Base-by-base conservation (phyloP, 1,140 invertebrate species). In the Pararge aegeria region DNA sequence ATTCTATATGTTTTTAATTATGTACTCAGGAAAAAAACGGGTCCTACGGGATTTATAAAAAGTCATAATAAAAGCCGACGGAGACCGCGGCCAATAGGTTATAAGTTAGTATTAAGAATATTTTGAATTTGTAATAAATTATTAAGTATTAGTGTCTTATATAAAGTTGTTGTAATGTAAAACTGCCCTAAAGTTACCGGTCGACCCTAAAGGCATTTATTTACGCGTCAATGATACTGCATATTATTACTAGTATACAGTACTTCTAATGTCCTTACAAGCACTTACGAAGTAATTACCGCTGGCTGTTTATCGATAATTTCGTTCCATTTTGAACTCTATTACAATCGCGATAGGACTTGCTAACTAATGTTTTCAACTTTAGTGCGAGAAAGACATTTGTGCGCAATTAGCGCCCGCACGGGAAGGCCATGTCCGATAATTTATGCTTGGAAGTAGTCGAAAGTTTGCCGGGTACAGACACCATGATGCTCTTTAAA, bases 371-470 rank as follows among this genome's bases (percentile, higher is more conserved):
- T 18, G 42, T 20, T 46, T 1, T 18, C 13, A 15, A 19, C 6
- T 46, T 46, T 20, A 20, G 42, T 46, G 18, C 13, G 18, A 46
- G 19, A 21, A 46, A 68, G 73, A 80, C 82, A 78, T 86, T 83
- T 80, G 80, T 70, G 75, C 59, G 74, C 77, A 81, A 80, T 82
- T 83, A 82, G 71, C 66, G 54, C 77, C 73, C 78, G 75, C 73
- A 80, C 78, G 75, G 75, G 73, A 78, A 60, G 50, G 50, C 57
- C 57, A 53, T 46, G 50, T 46, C 50, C 50, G 50, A 53, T 59
- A 59, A 59, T 52, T 59, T 59, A 55, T 46, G 42, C 15, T 46
- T 46, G 18, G 37, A 44, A 19, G 40, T 44, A 46, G 16, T 18
- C 42, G 42, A 46, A 46, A 46, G 42, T 46, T 46, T 10, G 18